Conservation (phyloP, 2,797 vertebrate species). For the Petrocephalus sullivani region DNA sequence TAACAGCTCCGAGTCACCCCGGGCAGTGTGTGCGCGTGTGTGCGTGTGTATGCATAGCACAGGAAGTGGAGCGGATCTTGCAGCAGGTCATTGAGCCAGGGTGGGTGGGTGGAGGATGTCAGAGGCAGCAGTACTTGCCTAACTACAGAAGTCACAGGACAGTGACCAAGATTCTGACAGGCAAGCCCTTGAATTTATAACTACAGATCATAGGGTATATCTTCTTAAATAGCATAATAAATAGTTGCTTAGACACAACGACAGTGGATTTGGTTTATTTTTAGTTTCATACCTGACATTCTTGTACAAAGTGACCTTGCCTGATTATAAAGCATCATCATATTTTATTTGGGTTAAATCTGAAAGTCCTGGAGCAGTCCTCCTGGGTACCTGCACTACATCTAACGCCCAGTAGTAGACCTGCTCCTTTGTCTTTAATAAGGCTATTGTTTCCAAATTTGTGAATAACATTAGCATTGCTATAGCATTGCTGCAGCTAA, state of each 20-base stretch:
- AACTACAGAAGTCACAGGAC: constrained; percentile 22
- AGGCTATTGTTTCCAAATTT: background rate
- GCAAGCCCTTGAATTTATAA: background rate
- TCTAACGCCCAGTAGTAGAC: background rate
- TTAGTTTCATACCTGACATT: background rate
- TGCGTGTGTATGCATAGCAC: constrained; percentile 29
- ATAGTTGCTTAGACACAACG: background rate
- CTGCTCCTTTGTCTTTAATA: background rate
- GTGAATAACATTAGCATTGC: background rate
- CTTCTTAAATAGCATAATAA: background rate
- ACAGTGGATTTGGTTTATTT: background rate
- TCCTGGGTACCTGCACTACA: background rate
- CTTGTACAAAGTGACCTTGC: background rate
- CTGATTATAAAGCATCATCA: constrained; percentile 2
- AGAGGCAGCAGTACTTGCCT: constrained; percentile 18
- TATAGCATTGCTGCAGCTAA: background rate
- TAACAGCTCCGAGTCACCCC: constrained; percentile 41
- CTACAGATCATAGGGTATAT: background rate
- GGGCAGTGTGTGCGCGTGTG: constrained; percentile 27
- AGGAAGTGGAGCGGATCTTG: constrained; percentile 38
- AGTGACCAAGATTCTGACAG: constrained; percentile 12
- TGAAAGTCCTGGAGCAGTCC: background rate
- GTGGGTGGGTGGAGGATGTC: background rate
- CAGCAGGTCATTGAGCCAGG: constrained; percentile 39
- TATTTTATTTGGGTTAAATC: background rate